Conservation (phyloP, 2,797 vertebrate genomes). For the Phrynocephalus vlangalii region DNA sequence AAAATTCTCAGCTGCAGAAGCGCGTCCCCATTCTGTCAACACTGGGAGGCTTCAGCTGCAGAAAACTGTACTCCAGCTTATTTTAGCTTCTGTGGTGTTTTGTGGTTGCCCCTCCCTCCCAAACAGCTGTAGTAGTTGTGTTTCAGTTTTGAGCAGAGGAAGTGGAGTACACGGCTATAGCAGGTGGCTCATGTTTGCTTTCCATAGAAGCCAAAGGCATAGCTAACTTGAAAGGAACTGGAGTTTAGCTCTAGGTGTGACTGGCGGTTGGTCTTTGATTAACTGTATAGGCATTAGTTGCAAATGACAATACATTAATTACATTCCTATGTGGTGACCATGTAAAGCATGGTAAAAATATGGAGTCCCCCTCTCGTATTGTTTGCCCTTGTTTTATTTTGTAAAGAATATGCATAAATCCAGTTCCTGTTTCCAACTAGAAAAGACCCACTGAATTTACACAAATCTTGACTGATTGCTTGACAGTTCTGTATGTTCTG, state of each 20-base stretch:
- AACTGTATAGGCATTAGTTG: background rate
- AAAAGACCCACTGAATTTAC: no score
- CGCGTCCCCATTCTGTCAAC: conserved; percentile 83
- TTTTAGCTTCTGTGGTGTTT: conserved; percentile 62
- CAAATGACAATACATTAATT: background rate
- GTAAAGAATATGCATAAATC: background rate
- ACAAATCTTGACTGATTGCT: no score
- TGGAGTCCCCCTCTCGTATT: background rate
- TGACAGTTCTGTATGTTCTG: no score
- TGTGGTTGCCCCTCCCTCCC: conserved; percentile 44
- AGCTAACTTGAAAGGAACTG: background rate
- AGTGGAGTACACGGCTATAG: background rate
- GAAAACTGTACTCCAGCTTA: conserved; percentile 65
- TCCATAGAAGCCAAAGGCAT: conserved; percentile 42
- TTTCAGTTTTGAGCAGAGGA: background rate
- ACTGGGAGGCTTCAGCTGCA: conserved; percentile 72
- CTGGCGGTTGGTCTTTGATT: background rate
- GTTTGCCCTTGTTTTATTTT: background rate
- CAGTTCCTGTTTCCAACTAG: no score
- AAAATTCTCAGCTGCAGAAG: conserved; percentile 77
- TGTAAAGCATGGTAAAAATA: background rate
- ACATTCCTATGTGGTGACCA: background rate
- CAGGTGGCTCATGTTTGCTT: conserved; percentile 6
- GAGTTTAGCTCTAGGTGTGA: background rate
- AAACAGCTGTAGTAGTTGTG: conserved; percentile 49